Evolutionary conservation across 2,888 invertebrate species (phyloP).

Genomic region (Melinopterus prodromus): DNA sequence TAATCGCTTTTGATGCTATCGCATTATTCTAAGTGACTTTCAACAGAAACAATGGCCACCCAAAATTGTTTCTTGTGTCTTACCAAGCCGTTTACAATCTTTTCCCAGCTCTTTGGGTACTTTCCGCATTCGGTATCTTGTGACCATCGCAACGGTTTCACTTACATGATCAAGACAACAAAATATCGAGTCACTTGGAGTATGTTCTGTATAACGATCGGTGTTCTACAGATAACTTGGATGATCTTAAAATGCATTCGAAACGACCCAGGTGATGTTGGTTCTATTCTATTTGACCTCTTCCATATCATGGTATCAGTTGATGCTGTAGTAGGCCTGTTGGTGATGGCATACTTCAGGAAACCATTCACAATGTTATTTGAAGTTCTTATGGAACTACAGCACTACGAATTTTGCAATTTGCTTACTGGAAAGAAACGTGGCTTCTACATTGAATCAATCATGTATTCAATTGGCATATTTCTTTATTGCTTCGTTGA

Average conservation of each 20-base stretch:
- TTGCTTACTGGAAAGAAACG: background rate
- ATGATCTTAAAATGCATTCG: background rate
- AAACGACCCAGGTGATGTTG: background rate
- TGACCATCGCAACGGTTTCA: background rate
- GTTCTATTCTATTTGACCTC: background rate
- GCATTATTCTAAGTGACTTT: background rate
- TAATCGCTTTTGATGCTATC: background rate
- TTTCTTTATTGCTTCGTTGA: background rate
- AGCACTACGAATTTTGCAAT: background rate
- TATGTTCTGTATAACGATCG: background rate
- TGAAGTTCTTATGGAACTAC: background rate
- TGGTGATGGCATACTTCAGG: background rate
- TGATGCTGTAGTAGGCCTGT: background rate
- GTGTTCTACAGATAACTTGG: background rate
- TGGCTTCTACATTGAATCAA: background rate
- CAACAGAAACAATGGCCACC: background rate
- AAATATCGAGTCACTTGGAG: background rate
- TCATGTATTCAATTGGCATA: background rate
- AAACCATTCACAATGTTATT: background rate
- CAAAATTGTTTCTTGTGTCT: background rate
- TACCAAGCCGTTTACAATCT: background rate
- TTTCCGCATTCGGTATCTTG: background rate
- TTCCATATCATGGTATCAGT: background rate
- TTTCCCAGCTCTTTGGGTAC: background rate
- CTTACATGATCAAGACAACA: background rate